Conservation (phyloP, 1,140 invertebrate species). For the Riptortus pedestris region DNA sequence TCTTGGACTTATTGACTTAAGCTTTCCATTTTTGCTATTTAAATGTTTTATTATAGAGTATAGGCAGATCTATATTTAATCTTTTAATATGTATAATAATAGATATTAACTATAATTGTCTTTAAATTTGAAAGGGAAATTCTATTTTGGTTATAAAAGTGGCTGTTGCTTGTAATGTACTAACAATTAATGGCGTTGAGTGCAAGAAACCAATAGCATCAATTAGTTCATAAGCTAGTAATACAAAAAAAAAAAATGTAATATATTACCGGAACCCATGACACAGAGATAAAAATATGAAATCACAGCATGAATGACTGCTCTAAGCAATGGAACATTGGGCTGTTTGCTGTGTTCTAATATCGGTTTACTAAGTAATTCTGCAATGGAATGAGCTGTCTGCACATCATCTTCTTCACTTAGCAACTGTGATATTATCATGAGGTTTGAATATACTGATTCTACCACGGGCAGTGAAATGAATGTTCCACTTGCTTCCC, state of each 20-base stretch:
- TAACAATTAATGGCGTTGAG: no score
- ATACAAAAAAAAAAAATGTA: no score
- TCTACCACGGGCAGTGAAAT: constrained; percentile 22
- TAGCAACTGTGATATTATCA: constrained; percentile 19
- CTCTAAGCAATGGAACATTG: constrained; percentile 42
- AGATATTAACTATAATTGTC: no score
- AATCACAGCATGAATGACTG: constrained; percentile 54
- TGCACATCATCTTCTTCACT: constrained; percentile 10
- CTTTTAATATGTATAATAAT: no score
- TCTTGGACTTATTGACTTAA: neutral
- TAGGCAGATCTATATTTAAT: no score
- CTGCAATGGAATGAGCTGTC: constrained; percentile 24
- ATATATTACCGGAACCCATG: constrained; percentile 49
- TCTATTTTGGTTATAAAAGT: no score
- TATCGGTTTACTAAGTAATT: constrained; percentile 20
- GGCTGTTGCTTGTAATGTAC: no score
- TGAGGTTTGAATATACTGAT: constrained; percentile 27
- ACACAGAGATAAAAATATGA: constrained; percentile 67
- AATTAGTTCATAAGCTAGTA: no score
- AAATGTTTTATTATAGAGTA: no score
- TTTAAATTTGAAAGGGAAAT: no score
- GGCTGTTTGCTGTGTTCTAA: neutral
- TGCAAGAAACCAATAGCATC: no score
- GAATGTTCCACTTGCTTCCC: constrained; percentile 30
- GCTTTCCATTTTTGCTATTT: neutral